phyloP scores from a whole-genome alignment of 2,888 invertebrate species.

The Lasius fuliginosus region DNA sequence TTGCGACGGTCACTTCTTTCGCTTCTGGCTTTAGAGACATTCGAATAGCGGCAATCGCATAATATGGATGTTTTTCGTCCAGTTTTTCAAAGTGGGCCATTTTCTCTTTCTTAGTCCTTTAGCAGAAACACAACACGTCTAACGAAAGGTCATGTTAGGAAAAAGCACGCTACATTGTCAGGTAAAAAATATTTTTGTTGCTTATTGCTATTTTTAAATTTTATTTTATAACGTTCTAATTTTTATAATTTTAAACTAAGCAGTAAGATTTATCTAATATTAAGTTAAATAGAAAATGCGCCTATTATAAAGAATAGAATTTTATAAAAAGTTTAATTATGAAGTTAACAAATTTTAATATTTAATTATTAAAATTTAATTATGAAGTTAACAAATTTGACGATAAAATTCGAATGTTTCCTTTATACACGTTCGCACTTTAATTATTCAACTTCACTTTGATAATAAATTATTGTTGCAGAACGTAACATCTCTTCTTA shows the following conservation, averaged over 20 bases:
- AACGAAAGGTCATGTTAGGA: not conserved
- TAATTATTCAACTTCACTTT: conserved; percentile 11
- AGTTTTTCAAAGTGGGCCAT: conserved; percentile 79
- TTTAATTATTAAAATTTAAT: not conserved
- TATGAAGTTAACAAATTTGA: not conserved
- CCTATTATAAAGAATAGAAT: conserved; percentile 5
- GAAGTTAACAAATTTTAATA: not conserved
- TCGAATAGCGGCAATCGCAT: conserved; percentile 78
- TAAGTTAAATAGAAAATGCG: not conserved
- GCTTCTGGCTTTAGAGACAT: conserved; percentile 80
- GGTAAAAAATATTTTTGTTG: not conserved
- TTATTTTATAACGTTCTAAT: not conserved
- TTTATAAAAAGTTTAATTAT: not conserved
- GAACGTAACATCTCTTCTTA: conserved; percentile 2
- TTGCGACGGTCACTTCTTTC: conserved; percentile 78
- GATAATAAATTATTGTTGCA: conserved; percentile 3
- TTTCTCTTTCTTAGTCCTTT: conserved; percentile 69
- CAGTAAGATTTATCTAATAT: not conserved
- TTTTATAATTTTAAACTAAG: not conserved
- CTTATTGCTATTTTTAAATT: not conserved
- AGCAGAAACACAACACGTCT: conserved; percentile 55
- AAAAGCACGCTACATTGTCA: not conserved
- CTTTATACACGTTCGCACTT: not conserved
- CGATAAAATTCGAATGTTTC: not conserved
- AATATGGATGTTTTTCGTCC: conserved; percentile 80